Evolutionary conservation across 1,140 invertebrate genomes (phyloP).

Genomic region (Aphelenchoides besseyi): DNA sequence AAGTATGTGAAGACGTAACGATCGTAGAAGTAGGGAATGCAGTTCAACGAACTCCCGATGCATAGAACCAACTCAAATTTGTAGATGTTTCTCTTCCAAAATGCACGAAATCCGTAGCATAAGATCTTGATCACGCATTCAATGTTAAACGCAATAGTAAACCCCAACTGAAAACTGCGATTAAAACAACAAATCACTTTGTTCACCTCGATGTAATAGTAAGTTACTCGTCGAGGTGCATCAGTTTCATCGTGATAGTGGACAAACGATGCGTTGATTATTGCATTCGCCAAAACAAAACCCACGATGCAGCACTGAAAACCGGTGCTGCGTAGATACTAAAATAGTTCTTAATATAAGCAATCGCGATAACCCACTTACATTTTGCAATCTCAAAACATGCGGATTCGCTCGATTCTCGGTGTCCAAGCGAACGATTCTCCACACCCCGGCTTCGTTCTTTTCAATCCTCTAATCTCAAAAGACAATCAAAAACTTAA

Average conservation of each 20-base stretch:
- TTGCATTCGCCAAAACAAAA: constrained; percentile 87
- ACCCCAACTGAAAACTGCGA: constrained; percentile 32
- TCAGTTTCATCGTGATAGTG: constrained; percentile 84
- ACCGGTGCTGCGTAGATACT: constrained; percentile 79
- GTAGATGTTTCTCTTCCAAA: constrained; percentile 91
- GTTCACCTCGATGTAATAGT: constrained; percentile 85
- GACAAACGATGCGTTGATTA: constrained; percentile 90
- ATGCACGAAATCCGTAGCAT: constrained; percentile 88
- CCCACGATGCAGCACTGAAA: constrained; percentile 86
- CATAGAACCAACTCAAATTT: constrained; percentile 93
- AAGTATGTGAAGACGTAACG: constrained; percentile 87
- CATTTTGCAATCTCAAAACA: constrained; percentile 69
- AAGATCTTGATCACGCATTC: constrained; percentile 96
- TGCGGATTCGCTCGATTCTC: constrained; percentile 64
- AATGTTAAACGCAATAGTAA: constrained; percentile 81
- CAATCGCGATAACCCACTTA: too few species aligned
- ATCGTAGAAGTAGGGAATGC: constrained; percentile 85
- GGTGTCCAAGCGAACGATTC: constrained; percentile 67
- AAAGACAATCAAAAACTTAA: constrained; percentile 33
- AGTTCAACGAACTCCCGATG: constrained; percentile 86
- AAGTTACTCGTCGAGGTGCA: constrained; percentile 74
- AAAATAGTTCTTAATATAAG: constrained; percentile 80
- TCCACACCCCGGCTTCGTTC: constrained; percentile 61
- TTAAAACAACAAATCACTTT: background rate
- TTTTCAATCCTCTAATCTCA: constrained; percentile 75